phyloP scores from a whole-genome alignment of 2,888 invertebrate species.

The Tupiocoris notatus region DNA sequence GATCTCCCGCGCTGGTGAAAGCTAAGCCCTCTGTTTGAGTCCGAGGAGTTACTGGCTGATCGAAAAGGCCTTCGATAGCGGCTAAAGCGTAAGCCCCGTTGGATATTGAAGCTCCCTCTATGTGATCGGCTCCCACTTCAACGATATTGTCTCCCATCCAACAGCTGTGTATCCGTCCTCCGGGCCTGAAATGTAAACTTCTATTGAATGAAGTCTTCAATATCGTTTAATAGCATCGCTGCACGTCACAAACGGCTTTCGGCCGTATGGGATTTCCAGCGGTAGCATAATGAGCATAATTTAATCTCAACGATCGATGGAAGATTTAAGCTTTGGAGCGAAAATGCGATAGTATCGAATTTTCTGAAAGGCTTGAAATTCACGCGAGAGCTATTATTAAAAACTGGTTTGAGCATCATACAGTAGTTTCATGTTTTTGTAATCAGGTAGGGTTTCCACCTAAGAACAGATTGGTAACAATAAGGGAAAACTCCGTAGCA shows the following conservation, averaged over 20 bases:
- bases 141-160: conserved; percentile 69
- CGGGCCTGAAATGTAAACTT: conserved; percentile 59
- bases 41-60: conserved; percentile 52
- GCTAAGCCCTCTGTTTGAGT: conserved; percentile 20
- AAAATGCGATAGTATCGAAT: too few species aligned
- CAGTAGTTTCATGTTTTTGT: too few species aligned
- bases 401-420: too few species aligned
- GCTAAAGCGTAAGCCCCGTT: conserved; percentile 69
- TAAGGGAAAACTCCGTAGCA: too few species aligned
- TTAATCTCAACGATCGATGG: too few species aligned
- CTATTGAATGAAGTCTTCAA: neutral
- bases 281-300: too few species aligned
- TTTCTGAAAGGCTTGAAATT: too few species aligned
- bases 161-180: conserved; percentile 74
- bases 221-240: too few species aligned
- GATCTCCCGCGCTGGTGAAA: conserved; percentile 27
- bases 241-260: neutral
- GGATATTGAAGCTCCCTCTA: conserved; percentile 65
- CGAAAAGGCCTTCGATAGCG: conserved; percentile 63
- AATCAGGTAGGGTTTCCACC: too few species aligned
- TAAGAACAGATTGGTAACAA: too few species aligned
- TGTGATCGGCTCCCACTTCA: conserved; percentile 75
- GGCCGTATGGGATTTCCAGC: neutral
- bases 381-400: too few species aligned
- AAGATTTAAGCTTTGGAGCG: too few species aligned